Evolutionary conservation across 2,113 vertebrate species (phyloP), one percentile per base, ranked within the genome.

Genomic region (Neolamprologus fasciatus): DNA sequence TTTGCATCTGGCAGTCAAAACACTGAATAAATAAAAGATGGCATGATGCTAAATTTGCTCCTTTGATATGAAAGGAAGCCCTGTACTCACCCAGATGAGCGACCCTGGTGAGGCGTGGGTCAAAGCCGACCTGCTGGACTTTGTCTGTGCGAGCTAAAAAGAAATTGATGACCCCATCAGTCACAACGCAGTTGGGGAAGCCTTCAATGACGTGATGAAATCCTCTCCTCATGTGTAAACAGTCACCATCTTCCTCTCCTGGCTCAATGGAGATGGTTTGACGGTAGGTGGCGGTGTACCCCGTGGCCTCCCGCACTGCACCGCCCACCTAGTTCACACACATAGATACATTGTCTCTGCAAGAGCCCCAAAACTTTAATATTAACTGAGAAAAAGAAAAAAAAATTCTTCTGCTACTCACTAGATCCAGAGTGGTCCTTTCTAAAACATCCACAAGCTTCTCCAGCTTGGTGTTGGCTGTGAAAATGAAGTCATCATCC

Each of bases 131-230:
- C 92, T 98, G 97, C 50, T 96, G 97, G 78, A 98, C 95, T 92
- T 98, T 98, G 54, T 98, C 97, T 0, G 98, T 98, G 33, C 97
- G 97, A 28, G 97, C 98, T 85, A 99, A 93, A 90, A 99, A 99
- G 95, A 99, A 99, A 94, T 99, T 99, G 19, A 98, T 96, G n/a
- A 98, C 97, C 1, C 97, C 98, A 2, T 99, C 98, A 0, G 97
- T 97, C 84, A 99, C 96, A 14, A 98, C 97, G 5, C 98, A 98
- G 94, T 95, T 96, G 1, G 98, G 98, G 89, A 98, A 98, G 3
- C 98, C 98, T 4, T 96, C 89, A 9, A 99, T 97, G 89, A 93
- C 9, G 40, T 98, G 97, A 89, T 99, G 97, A 92, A 97, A 98
- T 8, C 98, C 98, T 13, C 95, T 96, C 50, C 92, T 95, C 55